Base-by-base conservation (phyloP, 2,797 vertebrate species). In the Sebastes kiyomatsui region DNA sequence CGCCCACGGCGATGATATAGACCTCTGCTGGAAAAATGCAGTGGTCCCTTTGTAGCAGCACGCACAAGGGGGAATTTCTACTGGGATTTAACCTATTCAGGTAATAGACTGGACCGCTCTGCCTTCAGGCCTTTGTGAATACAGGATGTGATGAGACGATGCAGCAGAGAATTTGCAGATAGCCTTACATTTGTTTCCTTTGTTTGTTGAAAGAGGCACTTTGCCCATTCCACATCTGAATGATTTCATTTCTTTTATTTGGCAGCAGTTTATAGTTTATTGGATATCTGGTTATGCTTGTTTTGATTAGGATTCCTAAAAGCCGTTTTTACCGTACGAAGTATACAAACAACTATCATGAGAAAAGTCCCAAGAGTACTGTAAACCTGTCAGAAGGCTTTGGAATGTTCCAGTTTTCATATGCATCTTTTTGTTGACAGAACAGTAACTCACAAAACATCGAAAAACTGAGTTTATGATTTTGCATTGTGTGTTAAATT, bases 221-320 rank as follows among this genome's bases (percentile, higher is more conserved):
- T 35, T 75, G 74, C 72, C 81, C 60, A 55, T 58, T 72, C n/a
- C 42, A 52, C 79, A 79, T 87, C 55, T 70, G 52, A 80, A 77
- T 67, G 30, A 75, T 70, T 87, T 77, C 18, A 84, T 75, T 80
- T 60, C 46, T 82, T 69, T 61, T 56, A 67, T 73, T 25, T 72
- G 72, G 72, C 59, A 42, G 77, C 32, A 42, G 52, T 68, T 71
- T 61, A 38, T 16, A 62, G 42, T 81, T 83, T 71, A 75, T 65
- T 64, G 55, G 38, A 56, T 79, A 67, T 73, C 25, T 52, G 42
- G 33, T 79, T 59, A 27, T 59, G 76, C 75, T 87, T 88, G 84
- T 84, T 88, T 88, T 79, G 66, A 86, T 74, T 58, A 16, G 56
- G 70, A 76, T 77, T 87, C 80, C 61, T 64, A 72, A 85, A 86